Conservation (phyloP, 23 tunicate genomes). For the Ascidia mentula region DNA sequence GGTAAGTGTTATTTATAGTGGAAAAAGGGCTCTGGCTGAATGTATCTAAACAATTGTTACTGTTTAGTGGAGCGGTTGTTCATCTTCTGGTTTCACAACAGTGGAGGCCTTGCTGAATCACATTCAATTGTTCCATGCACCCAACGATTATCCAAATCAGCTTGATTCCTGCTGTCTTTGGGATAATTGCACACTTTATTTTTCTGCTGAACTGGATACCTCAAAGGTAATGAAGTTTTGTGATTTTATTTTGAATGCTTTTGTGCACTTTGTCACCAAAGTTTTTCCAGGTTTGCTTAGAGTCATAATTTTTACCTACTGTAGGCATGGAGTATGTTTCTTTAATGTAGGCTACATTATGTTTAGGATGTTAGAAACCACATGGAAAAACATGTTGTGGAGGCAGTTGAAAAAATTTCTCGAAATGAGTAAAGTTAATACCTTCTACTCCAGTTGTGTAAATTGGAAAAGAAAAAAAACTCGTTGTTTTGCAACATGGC, state of each 20-base stretch:
- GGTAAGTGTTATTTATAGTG: neutral
- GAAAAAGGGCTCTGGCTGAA: neutral
- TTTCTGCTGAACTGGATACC: conserved; percentile 64
- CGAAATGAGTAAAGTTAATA: no score
- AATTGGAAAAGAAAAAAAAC: no score
- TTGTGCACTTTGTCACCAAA: no score
- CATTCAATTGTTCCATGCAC: conserved; percentile 42
- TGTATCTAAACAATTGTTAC: neutral
- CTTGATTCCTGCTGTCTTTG: conserved; percentile 56
- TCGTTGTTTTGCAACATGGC: no score
- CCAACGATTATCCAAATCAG: conserved; percentile 28
- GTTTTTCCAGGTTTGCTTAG: no score
- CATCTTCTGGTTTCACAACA: conserved; percentile 37
- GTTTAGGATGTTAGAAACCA: conserved; percentile 39
- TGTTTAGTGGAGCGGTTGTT: conserved; percentile 61
- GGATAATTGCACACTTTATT: conserved; percentile 64
- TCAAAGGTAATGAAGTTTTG: no score
- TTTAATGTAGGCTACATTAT: neutral
- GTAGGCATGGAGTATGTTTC: neutral
- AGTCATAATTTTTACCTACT: no score
- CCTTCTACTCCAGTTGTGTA: no score
- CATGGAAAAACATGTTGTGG: conserved; percentile 40
- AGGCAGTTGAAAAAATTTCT: conserved; percentile 5
- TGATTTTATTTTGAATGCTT: neutral
- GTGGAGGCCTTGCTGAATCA: conserved; percentile 34